Conservation (phyloP, 92 coral and sea anemone genomes). For the Paramuricea clavata region DNA sequence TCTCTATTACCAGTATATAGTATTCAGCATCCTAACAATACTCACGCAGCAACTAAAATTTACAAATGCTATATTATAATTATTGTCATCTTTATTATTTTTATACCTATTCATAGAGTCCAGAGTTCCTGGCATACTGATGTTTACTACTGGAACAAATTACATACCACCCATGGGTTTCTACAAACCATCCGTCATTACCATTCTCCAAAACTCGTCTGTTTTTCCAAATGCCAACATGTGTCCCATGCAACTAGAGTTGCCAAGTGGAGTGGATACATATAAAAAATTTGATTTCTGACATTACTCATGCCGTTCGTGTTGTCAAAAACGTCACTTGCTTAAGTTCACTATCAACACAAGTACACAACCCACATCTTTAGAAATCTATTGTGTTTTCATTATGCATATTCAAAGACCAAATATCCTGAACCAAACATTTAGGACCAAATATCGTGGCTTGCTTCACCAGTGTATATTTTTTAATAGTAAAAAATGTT, state of each 20-base stretch:
- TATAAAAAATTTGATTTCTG: slow-evolving; percentile 33
- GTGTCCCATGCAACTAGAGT: slow-evolving; percentile 34
- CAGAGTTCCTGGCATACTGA: slow-evolving; percentile 12
- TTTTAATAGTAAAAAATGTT: background rate
- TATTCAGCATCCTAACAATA: background rate
- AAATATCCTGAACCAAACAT: background rate
- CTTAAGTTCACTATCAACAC: no score
- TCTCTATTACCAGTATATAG: background rate
- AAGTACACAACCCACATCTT: background rate
- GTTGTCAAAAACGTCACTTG: no score
- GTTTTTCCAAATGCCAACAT: slow-evolving; percentile 5
- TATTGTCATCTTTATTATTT: background rate
- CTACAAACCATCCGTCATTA: slow-evolving; percentile 14
- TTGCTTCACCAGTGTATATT: background rate
- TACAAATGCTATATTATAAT: slow-evolving; percentile 35
- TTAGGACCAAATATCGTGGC: background rate
- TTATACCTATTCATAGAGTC: slow-evolving; percentile 15
- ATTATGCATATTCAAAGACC: background rate
- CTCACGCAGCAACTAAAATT: background rate
- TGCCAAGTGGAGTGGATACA: slow-evolving; percentile 12
- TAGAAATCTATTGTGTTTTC: background rate
- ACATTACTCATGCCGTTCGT: no score
- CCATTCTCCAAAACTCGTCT: slow-evolving; percentile 32
- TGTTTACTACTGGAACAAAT: slow-evolving; percentile 30
- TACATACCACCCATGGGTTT: slow-evolving; percentile 44